These are phyloP conservation scores for Macaca fascicularis DNA, from an alignment of 2,113 vertebrate species.

Conservation along the genomic window DNA sequence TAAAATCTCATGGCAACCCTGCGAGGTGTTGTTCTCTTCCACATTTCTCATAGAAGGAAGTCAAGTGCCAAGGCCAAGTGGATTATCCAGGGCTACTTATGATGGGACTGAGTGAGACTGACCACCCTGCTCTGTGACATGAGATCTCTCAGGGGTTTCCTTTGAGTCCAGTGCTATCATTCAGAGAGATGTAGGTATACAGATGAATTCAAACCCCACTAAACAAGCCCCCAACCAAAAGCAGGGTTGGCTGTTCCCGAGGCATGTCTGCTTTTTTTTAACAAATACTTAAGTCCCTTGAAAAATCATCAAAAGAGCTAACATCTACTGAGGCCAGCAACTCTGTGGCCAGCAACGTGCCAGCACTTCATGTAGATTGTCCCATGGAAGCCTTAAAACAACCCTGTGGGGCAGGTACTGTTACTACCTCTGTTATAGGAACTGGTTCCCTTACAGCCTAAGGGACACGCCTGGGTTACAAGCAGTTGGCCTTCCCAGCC, in stretches of 20 bases:
- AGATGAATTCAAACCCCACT: not conserved
- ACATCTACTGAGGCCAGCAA: too few species aligned
- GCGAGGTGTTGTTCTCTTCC: not conserved
- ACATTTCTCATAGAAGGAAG: not conserved
- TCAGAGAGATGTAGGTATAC: not conserved
- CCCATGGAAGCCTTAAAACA: not conserved
- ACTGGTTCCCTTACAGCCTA: not conserved
- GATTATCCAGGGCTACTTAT: not conserved
- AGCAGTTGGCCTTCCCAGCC: not conserved
- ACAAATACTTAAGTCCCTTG: not conserved
- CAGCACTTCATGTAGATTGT: not conserved
- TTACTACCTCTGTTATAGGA: not conserved
- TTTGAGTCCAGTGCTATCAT: not conserved
- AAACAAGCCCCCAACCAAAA: not conserved
- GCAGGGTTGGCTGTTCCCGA: not conserved
- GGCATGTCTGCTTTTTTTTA: not conserved
- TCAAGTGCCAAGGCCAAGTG: not conserved
- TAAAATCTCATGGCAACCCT: not conserved
- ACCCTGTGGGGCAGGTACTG: not conserved
- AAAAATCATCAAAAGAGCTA: not conserved
- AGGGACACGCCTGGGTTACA: not conserved
- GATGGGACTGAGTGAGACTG: not conserved
- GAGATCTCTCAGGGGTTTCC: not conserved
- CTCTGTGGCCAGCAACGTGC: accelerated
- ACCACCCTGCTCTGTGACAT: not conserved